Conservation (phyloP, 1,140 invertebrate genomes). For the Parasteatoda tepidariorum region DNA sequence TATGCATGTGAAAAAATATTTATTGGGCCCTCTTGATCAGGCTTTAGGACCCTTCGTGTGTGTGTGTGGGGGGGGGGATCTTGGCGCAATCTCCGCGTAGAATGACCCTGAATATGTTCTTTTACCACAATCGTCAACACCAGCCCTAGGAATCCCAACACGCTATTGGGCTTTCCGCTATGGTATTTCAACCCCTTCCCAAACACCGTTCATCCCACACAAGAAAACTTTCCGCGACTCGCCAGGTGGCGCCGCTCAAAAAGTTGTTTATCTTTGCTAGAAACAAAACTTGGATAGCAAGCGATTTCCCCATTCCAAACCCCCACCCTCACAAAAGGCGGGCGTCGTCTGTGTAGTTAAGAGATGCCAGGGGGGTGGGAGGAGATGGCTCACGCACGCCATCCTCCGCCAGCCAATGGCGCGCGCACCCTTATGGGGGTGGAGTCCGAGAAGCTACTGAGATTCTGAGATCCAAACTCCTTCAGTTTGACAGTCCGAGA, state of each 20-base stretch:
- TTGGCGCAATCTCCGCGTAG: too few species aligned
- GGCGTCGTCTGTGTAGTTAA: background rate
- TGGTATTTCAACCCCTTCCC: background rate
- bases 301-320: conserved; percentile 32
- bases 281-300: background rate
- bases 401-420: conserved; percentile 16
- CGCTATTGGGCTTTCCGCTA: too few species aligned
- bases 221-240: background rate
- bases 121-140: too few species aligned
- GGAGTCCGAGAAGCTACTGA: conserved; percentile 52
- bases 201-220: background rate
- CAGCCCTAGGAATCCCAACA: too few species aligned
- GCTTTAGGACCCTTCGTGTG: too few species aligned
- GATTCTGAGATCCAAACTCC: background rate
- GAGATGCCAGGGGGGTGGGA: conserved; percentile 36
- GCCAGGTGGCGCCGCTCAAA: conserved; percentile 6
- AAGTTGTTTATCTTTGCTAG: background rate
- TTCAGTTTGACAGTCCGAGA: background rate
- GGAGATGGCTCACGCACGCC: conserved; percentile 47
- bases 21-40: too few species aligned
- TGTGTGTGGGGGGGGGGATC: too few species aligned
- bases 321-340: conserved; percentile 31
- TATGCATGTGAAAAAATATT: too few species aligned
- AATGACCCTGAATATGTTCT: too few species aligned
- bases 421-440: conserved; percentile 40